These are phyloP conservation scores for Galeopterus variegatus DNA, from an alignment of 2,113 vertebrate genomes.

Conservation along the genomic window DNA sequence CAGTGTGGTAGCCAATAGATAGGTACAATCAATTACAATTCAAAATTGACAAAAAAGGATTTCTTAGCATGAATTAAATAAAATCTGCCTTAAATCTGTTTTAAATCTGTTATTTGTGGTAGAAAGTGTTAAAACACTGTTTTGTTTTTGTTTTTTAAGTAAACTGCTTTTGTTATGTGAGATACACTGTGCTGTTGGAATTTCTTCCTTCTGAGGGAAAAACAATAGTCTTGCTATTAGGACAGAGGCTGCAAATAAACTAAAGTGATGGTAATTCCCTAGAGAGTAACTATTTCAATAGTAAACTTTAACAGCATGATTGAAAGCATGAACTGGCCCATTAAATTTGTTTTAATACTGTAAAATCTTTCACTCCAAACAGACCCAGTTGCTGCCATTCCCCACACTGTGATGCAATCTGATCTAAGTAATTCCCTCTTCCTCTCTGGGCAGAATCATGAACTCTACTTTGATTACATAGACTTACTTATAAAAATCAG, in stretches of 20 bases:
- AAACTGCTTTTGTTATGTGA: conserved; percentile 66
- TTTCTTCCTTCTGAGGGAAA: conserved; percentile 66
- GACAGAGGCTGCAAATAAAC: conserved; percentile 73
- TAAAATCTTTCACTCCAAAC: conserved; percentile 78
- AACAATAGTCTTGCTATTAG: conserved; percentile 51
- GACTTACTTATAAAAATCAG: conserved; percentile 35
- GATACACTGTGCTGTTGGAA: conserved; percentile 53
- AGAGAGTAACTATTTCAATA: conserved; percentile 81
- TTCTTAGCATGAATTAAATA: conserved; percentile 31
- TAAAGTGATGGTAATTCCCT: conserved; percentile 76
- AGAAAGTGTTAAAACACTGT: conserved; percentile 22
- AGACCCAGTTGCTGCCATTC: not conserved
- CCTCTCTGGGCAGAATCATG: conserved; percentile 50
- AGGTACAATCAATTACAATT: too few species aligned
- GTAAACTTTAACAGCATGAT: conserved; percentile 79
- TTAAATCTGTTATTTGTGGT: conserved; percentile 48
- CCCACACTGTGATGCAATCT: not conserved
- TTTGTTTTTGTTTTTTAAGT: not conserved
- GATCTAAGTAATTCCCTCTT: conserved; percentile 59
- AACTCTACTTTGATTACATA: conserved; percentile 62
- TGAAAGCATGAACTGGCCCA: conserved; percentile 79
- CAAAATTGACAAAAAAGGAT: not conserved
- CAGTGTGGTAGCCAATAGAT: too few species aligned
- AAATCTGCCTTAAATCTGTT: conserved; percentile 54
- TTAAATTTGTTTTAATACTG: conserved; percentile 81